phyloP scores from a whole-genome alignment of 1,140 invertebrate genomes.

The Latrodectus geometricus region DNA sequence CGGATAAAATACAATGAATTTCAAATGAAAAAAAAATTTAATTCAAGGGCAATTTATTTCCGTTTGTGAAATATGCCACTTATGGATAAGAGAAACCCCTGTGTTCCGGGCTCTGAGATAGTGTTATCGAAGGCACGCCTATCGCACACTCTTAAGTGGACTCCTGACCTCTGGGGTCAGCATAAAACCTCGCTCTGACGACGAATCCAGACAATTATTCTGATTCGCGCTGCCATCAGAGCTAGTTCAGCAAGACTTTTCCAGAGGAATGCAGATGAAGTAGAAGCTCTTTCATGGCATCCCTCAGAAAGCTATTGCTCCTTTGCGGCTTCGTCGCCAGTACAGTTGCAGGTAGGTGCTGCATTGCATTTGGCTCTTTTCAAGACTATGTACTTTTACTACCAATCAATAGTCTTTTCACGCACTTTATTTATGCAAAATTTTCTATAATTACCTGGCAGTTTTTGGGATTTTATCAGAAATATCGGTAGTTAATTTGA shows the following conservation, averaged over 20 bases:
- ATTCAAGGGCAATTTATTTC: neutral
- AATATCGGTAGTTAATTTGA: too few relatives aligned
- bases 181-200: conserved; percentile 22
- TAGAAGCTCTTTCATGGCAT: conserved; percentile 33
- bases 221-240: conserved; percentile 3
- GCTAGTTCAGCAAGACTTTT: neutral
- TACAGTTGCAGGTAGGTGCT: conserved; percentile 60
- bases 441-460: too few relatives aligned
- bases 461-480: too few relatives aligned
- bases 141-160: neutral
- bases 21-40: neutral
- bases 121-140: neutral
- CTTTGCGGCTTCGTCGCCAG: conserved; percentile 48
- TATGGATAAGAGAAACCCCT: neutral
- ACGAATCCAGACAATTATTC: conserved; percentile 44
- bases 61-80: neutral
- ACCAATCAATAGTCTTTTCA: too few relatives aligned
- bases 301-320: conserved; percentile 32
- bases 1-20: neutral
- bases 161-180: conserved; percentile 28
- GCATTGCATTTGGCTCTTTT: too few relatives aligned
- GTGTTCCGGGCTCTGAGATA: neutral
- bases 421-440: too few relatives aligned
- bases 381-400: too few relatives aligned
- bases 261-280: conserved; percentile 37